These are phyloP conservation scores for Arvicanthis niloticus DNA, from an alignment of 2,113 vertebrate species.

Conservation along the genomic window DNA sequence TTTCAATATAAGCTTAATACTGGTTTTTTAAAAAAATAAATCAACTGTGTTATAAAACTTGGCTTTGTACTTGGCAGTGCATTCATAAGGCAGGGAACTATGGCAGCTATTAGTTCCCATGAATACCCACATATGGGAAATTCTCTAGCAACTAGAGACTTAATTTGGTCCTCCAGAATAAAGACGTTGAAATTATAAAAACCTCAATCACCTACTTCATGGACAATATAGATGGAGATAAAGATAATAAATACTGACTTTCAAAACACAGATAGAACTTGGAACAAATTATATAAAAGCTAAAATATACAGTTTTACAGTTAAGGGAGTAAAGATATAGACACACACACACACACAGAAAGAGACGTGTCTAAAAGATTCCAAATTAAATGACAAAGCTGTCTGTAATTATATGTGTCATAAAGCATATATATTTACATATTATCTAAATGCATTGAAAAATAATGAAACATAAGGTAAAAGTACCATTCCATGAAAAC, in stretches of 20 bases:
- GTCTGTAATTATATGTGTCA: neutral
- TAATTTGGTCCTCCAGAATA: conserved; percentile 19
- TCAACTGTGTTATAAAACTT: neutral
- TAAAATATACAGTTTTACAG: neutral
- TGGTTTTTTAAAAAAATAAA: neutral
- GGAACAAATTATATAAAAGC: neutral
- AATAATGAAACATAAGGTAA: conserved; percentile 22
- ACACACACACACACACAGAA: neutral
- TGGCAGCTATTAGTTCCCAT: neutral
- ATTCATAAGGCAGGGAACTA: neutral
- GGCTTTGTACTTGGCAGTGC: neutral
- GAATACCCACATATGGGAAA: neutral
- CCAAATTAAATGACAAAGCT: neutral
- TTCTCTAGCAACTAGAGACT: neutral
- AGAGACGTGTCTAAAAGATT: neutral
- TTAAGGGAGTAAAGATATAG: neutral
- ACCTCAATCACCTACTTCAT: neutral
- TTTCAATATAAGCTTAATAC: neutral
- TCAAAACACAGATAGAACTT: neutral
- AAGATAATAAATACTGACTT: conserved; percentile 31
- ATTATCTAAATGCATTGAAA: conserved; percentile 36
- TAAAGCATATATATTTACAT: conserved; percentile 23
- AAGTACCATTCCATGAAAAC: conserved; percentile 39
- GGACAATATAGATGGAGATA: neutral
- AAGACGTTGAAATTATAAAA: neutral